These are phyloP conservation scores for Platerodrilus igneus DNA, from an alignment of 2,888 invertebrate genomes.

Conservation along the genomic window DNA sequence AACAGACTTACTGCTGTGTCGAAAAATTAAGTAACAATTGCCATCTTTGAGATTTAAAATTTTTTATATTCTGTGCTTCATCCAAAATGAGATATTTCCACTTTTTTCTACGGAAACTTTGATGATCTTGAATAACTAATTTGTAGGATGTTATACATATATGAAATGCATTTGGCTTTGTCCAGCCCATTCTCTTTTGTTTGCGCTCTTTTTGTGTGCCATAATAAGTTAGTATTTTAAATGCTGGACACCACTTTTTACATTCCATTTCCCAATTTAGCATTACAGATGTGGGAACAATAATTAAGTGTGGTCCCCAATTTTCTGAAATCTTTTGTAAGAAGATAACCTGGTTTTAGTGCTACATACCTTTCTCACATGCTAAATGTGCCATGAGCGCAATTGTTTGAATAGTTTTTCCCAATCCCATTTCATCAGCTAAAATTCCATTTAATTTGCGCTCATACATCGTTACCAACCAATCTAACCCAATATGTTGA, in stretches of 20 bases:
- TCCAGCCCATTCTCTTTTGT: conserved; percentile 90
- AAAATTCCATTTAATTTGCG: conserved; percentile 92
- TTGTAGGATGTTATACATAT: conserved; percentile 98
- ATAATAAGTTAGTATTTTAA: conserved; percentile 98
- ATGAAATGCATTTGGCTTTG: conserved; percentile 97
- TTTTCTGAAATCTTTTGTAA: conserved; percentile 51
- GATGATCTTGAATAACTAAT: conserved; percentile 96
- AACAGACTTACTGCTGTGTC: conserved; percentile 69
- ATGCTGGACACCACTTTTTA: conserved; percentile 99
- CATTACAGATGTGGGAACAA: conserved; percentile 99
- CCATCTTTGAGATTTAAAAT: conserved; percentile 99
- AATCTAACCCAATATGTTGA: conserved; percentile 95
- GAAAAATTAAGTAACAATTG: conserved; percentile 93
- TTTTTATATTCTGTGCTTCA: conserved; percentile 99
- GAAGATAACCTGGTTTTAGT: not conserved
- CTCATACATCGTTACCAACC: conserved; percentile 95
- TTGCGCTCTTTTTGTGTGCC: conserved; percentile 95
- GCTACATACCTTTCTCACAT: conserved; percentile 66
- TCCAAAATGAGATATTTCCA: conserved; percentile 98
- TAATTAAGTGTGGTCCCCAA: conserved; percentile 99
- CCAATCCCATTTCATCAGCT: conserved; percentile 96
- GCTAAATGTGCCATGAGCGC: conserved; percentile 91
- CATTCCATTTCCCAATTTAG: conserved; percentile 99
- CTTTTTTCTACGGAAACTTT: conserved; percentile 92
- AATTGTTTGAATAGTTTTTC: conserved; percentile 96